Evolutionary conservation across 2,113 vertebrate species (phyloP), one percentile per base, ranked within the genome.

Genomic region (Indicator maculatus): DNA sequence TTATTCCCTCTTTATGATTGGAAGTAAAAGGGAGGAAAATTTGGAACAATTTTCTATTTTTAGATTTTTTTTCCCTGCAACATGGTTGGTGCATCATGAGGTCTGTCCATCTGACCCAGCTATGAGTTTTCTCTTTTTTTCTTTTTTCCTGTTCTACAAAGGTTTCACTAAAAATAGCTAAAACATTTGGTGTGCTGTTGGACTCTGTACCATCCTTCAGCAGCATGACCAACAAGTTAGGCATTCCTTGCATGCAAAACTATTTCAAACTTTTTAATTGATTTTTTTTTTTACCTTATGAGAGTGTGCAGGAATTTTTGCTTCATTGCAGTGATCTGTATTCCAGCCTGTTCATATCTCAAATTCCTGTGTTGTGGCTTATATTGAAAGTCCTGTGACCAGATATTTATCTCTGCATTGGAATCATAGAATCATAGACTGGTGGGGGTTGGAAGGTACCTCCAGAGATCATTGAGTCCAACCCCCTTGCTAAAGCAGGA

Each of bases 41-140:
- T 6, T 28, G 20, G 23, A 5, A 90, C 8, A 13, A 74, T 56
- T 6, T 2, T 60, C 27, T 79, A 19, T 60, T 50, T 6, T 81
- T 41, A 47, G 38, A n/a, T 2, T n/a, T 20, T 41, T 70, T 33
- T 82, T 60, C 3, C 16, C 8, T 33, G 5, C 1, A 41, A 12
- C 5, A 0, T 64, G 31, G 8, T 0, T 23, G 14, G 33, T 72
- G 14, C 11, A 31, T 27, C 16, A 18, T 2, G 11, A 74, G 6
- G 64, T 16, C 21, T 26, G 8, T 16, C 8, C 11, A 33, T 61
- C 55, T 80, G 33, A 75, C 8, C 36, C 47, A 89, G 21, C 8
- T 64, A 6, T 21, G 27, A 56, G 5, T 47, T 75, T 70, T 53
- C 9, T 53, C 13, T 1, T 26, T 44, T 44, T 41, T 6, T 50